Evolutionary conservation across 1,140 invertebrate species (phyloP).

Genomic region (Thaumatotibia leucotreta): DNA sequence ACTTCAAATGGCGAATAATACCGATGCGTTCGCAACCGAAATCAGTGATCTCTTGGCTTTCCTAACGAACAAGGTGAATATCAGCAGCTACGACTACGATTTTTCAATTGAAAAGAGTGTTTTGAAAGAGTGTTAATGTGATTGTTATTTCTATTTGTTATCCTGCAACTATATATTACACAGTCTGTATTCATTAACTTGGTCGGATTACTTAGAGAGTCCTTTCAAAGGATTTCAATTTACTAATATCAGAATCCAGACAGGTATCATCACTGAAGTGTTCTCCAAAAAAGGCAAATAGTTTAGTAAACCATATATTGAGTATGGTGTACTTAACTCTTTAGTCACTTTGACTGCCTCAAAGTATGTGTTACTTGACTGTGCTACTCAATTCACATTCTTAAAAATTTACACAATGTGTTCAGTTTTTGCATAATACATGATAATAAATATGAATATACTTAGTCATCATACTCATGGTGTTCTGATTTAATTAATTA

Average conservation of each 20-base stretch:
- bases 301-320: too few species aligned
- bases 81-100: slow-evolving; percentile 54
- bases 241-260: neutral
- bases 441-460: neutral
- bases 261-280: too few species aligned
- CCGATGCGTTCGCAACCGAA: slow-evolving; percentile 51
- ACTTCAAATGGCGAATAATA: slow-evolving; percentile 54
- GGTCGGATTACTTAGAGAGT: neutral
- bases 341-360: too few species aligned
- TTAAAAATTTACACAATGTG: neutral
- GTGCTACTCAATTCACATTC: neutral
- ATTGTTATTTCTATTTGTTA: neutral
- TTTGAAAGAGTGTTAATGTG: slow-evolving; percentile 47
- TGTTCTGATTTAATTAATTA: too few species aligned
- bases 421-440: neutral
- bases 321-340: too few species aligned
- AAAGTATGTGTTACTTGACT: too few species aligned
- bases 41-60: slow-evolving; percentile 55
- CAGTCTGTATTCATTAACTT: too few species aligned
- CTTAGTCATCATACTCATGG: too few species aligned
- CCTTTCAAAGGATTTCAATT: neutral
- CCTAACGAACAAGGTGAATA: slow-evolving; percentile 49
- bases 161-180: too few species aligned
- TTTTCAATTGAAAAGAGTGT: slow-evolving; percentile 63
- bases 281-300: too few species aligned